Evolutionary conservation across 37 sponge, comb jelly and placozoan species (phyloP), one percentile per base, ranked within the genome.

Genomic region (Hormiphora californensis): DNA sequence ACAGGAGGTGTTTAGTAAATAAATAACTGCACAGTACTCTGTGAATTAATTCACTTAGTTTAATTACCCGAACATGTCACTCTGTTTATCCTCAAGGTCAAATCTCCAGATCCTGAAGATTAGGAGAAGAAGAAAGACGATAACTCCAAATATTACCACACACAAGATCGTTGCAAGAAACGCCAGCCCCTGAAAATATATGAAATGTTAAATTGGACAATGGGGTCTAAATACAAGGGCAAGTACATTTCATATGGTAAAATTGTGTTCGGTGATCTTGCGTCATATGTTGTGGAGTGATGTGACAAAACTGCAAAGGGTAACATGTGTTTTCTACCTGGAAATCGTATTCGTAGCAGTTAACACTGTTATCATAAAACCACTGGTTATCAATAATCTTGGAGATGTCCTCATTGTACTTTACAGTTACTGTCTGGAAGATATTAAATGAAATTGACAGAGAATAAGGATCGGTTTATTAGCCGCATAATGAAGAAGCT

Each of bases 281-380:
- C n/a, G n/a, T n/a, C n/a, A n/a, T n/a, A n/a, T n/a, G n/a, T n/a
- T n/a, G n/a, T n/a, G n/a, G n/a, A n/a, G n/a, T n/a, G n/a, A n/a
- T n/a, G n/a, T n/a, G n/a, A n/a, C n/a, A n/a, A n/a, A n/a, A n/a
- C n/a, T n/a, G n/a, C n/a, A n/a, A n/a, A n/a, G n/a, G n/a, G n/a
- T n/a, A n/a, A n/a, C n/a, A n/a, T n/a, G n/a, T n/a, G n/a, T n/a
- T n/a, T n/a, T n/a, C n/a, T n/a, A n/a, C n/a, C n/a, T n/a, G n/a
- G n/a, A n/a, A n/a, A n/a, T n/a, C n/a, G n/a, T n/a, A n/a, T 11
- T 27, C 32, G 38, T 73, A 36, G 46, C 81, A 73, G 44, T 46
- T 73, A 28, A 73, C 81, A 40, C 23, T 43, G 81, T 73, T 73
- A 19, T 73, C 81, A 33, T 73, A 73, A 17, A 73, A 73, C 81